phyloP scores from a whole-genome alignment of 2,888 invertebrate genomes.

The Drosophila tanythrix region DNA sequence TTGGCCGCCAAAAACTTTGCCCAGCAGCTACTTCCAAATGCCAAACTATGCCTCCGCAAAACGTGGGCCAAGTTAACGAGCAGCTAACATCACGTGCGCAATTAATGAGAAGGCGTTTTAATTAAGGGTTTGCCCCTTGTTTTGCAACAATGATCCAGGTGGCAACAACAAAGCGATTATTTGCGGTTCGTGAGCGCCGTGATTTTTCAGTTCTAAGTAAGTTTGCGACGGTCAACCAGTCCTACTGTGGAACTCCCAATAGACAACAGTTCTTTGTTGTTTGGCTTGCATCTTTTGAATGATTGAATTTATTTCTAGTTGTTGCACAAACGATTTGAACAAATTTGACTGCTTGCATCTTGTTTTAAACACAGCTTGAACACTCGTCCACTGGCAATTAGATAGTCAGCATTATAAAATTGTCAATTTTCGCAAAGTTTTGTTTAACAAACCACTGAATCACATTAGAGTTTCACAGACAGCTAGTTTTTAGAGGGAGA shows the following conservation, averaged over 20 bases:
- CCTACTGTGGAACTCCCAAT: not conserved
- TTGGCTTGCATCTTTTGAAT: not conserved
- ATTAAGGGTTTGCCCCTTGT: constrained; percentile 46
- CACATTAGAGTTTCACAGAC: not conserved
- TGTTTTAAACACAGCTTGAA: not conserved
- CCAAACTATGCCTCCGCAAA: constrained; percentile 59
- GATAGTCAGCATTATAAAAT: not conserved
- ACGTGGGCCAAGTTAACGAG: constrained; percentile 71
- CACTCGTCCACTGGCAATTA: not conserved
- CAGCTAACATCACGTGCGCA: constrained; percentile 73
- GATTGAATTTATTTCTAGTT: not conserved
- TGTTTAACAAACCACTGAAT: not conserved
- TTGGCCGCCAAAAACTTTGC: constrained; percentile 63
- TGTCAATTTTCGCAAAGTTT: not conserved
- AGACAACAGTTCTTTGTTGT: not conserved
- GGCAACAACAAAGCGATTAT: constrained; percentile 9
- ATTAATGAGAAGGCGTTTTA: constrained; percentile 74
- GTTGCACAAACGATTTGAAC: not conserved
- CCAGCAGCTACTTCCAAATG: constrained; percentile 39
- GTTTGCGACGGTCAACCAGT: too few relatives aligned
- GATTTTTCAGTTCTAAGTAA: constrained; percentile 8
- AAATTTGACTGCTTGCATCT: not conserved
- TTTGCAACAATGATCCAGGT: constrained; percentile 19
- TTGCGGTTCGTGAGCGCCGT: not conserved
- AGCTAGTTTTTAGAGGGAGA: not conserved